phyloP scores from a whole-genome alignment of 2,797 vertebrate genomes.

The Danio albolineatus region DNA sequence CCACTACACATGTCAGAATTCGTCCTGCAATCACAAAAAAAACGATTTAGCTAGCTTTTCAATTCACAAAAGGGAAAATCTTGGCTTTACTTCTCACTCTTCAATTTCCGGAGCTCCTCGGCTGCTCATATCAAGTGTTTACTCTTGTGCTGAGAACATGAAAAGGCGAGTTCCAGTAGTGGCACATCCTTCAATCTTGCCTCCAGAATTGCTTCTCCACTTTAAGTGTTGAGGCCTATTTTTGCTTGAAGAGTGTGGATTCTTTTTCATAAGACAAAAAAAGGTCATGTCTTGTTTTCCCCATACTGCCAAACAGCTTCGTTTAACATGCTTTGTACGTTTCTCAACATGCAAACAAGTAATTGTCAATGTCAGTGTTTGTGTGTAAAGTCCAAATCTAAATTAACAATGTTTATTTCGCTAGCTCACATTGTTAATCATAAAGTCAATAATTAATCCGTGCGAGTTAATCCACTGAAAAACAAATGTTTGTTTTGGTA shows the following conservation, averaged over 20 bases:
- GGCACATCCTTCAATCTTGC: conserved; percentile 1
- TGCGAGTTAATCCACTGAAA: too few relatives aligned
- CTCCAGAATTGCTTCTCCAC: neutral
- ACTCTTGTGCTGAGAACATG: neutral
- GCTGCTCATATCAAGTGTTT: neutral
- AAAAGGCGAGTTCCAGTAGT: neutral
- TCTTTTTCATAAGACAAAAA: neutral
- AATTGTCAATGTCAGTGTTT: neutral
- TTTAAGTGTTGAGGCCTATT: neutral
- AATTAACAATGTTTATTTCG: too few relatives aligned
- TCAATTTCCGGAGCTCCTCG: neutral
- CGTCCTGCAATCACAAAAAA: neutral
- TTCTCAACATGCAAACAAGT: neutral
- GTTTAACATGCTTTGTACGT: too few relatives aligned
- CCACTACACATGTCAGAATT: neutral
- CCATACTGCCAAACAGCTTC: neutral
- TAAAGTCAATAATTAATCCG: too few relatives aligned
- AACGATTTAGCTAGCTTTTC: neutral
- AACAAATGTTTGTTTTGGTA: too few relatives aligned
- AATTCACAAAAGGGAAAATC: neutral
- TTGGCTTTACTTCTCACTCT: neutral
- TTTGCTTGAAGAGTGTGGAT: neutral
- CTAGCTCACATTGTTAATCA: too few relatives aligned
- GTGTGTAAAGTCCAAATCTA: too few relatives aligned
- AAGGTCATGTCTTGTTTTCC: too few relatives aligned